phyloP scores from a whole-genome alignment of 2,888 invertebrate genomes.

The Nudaria mundana region DNA sequence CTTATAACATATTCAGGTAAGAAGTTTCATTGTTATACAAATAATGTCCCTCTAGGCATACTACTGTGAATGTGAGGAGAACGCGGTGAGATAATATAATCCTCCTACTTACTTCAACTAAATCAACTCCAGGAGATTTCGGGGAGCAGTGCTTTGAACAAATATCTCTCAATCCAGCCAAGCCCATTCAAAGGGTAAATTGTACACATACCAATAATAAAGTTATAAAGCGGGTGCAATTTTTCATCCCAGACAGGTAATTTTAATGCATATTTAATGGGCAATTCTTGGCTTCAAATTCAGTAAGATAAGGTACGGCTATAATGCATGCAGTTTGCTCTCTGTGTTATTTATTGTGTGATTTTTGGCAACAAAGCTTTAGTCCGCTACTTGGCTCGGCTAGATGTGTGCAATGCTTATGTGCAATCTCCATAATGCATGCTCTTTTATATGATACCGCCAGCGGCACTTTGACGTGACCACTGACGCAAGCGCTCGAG shows the following conservation, averaged over 20 bases:
- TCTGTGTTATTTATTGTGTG: slow-evolving; percentile 77
- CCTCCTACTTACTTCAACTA: too few species aligned
- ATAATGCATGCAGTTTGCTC: slow-evolving; percentile 79
- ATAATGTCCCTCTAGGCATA: too few species aligned
- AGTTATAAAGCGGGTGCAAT: slow-evolving; percentile 47
- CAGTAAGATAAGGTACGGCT: slow-evolving; percentile 77
- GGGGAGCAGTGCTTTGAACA: too few species aligned
- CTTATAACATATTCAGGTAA: too few species aligned
- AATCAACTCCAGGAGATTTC: too few species aligned
- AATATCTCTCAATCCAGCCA: slow-evolving; percentile 28
- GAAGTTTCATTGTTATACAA: too few species aligned
- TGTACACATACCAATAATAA: slow-evolving; percentile 45
- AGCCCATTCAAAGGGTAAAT: slow-evolving; percentile 30
- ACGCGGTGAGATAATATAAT: too few species aligned
- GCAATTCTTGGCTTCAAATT: slow-evolving; percentile 80
- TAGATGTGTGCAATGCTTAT: slow-evolving; percentile 49
- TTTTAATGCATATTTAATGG: slow-evolving; percentile 82
- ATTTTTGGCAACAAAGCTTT: slow-evolving; percentile 77
- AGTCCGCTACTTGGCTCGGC: slow-evolving; percentile 71
- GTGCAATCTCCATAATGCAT: slow-evolving; percentile 80
- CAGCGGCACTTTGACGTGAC: slow-evolving; percentile 43
- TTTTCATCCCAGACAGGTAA: slow-evolving; percentile 76
- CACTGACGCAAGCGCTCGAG: slow-evolving; percentile 33
- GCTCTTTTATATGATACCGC: slow-evolving; percentile 66
- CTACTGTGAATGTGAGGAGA: too few species aligned